Percentiles rank a stretch among this genome's conserved stretches.
Conservation (phyloP, 2,113 vertebrate genomes). For the Tychaedon coryphoeus region DNA sequence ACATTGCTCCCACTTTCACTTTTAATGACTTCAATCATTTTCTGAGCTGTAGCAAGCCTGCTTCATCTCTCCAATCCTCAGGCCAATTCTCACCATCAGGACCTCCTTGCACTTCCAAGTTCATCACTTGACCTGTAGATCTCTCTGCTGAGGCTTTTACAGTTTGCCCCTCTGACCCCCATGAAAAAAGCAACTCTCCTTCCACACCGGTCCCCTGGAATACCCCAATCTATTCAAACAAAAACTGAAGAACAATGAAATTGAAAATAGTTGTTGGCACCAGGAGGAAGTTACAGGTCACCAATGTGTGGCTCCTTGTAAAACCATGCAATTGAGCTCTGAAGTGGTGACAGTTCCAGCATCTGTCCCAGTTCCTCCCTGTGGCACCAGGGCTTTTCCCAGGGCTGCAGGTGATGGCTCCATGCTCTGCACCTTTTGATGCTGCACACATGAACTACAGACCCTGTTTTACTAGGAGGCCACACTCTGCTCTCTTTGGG, state of each 20-base stretch:
- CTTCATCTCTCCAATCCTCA: not conserved
- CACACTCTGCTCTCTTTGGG: not conserved
- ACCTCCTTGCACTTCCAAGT: not conserved
- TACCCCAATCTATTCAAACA: not conserved
- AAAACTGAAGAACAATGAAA: not conserved
- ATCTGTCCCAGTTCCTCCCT: not conserved
- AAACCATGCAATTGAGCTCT: accelerated
- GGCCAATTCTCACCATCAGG: not conserved
- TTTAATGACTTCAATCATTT: not conserved
- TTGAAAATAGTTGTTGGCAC: not conserved
- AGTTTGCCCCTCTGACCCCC: accelerated
- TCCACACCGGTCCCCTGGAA: not conserved
- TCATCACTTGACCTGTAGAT: not conserved
- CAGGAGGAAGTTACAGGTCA: not conserved
- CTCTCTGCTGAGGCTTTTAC: not conserved
- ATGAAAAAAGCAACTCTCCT: not conserved
- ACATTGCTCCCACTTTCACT: not conserved
- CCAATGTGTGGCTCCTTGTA: accelerated
- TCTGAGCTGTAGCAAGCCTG: not conserved
- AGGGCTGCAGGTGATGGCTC: accelerated
- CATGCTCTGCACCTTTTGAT: not conserved
- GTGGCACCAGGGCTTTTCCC: not conserved
- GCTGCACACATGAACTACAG: accelerated
- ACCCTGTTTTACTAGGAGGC: not conserved
- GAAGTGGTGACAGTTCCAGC: not conserved